These are phyloP conservation scores for Calephelis perditalis DNA, from an alignment of 2,888 invertebrate genomes.

Conservation along the genomic window DNA sequence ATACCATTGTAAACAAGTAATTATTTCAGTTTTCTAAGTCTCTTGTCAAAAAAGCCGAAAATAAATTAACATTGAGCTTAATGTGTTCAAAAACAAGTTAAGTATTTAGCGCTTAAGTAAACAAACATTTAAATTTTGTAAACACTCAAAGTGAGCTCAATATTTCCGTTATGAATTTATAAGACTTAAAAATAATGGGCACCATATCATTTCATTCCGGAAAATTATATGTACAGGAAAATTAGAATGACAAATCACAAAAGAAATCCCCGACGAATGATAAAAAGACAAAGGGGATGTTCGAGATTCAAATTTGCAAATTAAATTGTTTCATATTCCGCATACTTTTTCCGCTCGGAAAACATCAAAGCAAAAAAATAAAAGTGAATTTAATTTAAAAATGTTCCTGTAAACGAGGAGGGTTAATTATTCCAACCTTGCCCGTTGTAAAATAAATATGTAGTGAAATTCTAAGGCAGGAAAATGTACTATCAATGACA, in stretches of 20 bases:
- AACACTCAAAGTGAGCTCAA: no score
- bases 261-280: conserved; percentile 7
- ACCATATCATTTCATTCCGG: no score
- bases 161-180: no score
- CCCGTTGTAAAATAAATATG: conserved; percentile 15
- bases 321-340: conserved; percentile 11
- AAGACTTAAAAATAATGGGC: no score
- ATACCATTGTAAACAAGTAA: no score
- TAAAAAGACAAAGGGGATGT: conserved; percentile 5
- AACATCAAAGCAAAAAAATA: conserved; percentile 20
- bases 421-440: conserved; percentile 20
- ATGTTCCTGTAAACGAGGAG: conserved; percentile 18
- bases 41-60: no score
- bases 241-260: conserved; percentile 13
- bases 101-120: no score
- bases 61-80: no score
- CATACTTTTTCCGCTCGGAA: conserved; percentile 14
- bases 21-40: no score
- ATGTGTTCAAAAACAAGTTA: no score
- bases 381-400: conserved; percentile 19
- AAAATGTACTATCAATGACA: conserved; percentile 13
- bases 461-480: conserved; percentile 14
- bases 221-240: no score
- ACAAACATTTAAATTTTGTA: no score
- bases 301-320: conserved; percentile 12